Base-by-base conservation (phyloP, 2,113 vertebrate genomes). In the Eulacestoma nigropectus region DNA sequence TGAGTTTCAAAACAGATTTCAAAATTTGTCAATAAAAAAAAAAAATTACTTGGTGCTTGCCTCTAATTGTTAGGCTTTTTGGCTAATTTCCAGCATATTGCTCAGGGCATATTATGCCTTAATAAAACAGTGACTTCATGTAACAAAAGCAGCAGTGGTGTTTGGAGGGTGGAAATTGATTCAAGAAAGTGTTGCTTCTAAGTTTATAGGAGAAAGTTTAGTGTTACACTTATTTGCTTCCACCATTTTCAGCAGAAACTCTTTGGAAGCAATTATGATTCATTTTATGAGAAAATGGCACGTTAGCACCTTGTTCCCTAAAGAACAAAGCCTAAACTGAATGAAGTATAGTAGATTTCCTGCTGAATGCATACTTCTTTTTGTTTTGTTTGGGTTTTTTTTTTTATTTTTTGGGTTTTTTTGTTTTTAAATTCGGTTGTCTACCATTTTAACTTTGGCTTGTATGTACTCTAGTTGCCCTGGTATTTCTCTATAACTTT, bases 291-390 rank as follows among this genome's bases (percentile, higher is more conserved):
- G 97, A 94, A 97, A 96, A 95, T 97, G 97, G 97, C 93, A 92
- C 93, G 76, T 98, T 98, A 97, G 97, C 97, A 98, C 97, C 97
- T 97, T 98, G 90, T 98, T 98, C 97, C 95, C 97, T 97, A 90
- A 96, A 98, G 95, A 97, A 97, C 97, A 97, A 98, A 97, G 95
- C 90, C 89, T 97, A 94, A 96, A 96, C 91, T 94, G 95, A 97
- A 89, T 94, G 96, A 97, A 96, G 95, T 95, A 92, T 87, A 94
- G 82, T 97, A 95, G 91, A 89, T 87, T 97, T 97, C 91, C 86
- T 96, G 96, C 94, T 93, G 90, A 97, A 97, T 89, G 94, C 94
- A 5, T 97, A 87, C 70, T 95, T 95, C 35, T 79, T 89, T 81
- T 89, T 67, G 37, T 67, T 89, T 82, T 25, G 20, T 29, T 81